These are phyloP conservation scores for Sorex maritimensis DNA, from an alignment of 2,797 vertebrate species.

Conservation along the genomic window DNA sequence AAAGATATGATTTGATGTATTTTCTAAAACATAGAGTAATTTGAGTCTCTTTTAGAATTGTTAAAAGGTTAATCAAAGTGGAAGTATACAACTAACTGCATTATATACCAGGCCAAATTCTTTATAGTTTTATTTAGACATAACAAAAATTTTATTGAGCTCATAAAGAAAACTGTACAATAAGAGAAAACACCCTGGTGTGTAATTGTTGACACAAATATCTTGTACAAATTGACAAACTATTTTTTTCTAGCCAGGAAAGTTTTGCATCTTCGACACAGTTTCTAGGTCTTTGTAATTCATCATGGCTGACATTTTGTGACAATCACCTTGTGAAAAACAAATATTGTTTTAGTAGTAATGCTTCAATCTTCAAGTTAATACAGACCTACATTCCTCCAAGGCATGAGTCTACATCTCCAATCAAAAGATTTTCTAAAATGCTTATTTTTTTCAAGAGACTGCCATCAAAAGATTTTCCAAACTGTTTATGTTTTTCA, in stretches of 20 bases:
- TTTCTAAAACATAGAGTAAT: conserved; percentile 14
- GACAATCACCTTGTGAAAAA: conserved; percentile 8
- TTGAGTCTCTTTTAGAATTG: conserved; percentile 1
- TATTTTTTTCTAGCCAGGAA: background rate
- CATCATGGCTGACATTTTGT: background rate
- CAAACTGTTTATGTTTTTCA: background rate
- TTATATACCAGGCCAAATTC: background rate
- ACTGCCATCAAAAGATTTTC: conserved; percentile 8
- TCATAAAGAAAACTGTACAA: background rate
- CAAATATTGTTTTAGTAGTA: conserved; percentile 1
- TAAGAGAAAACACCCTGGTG: background rate
- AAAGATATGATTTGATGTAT: background rate
- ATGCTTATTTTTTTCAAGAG: conserved; percentile 1
- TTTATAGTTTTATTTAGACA: background rate
- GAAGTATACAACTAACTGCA: background rate
- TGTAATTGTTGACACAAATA: background rate
- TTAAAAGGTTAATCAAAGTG: background rate
- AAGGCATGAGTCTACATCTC: background rate
- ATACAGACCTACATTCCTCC: conserved; percentile 1
- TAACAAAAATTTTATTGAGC: background rate
- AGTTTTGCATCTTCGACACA: background rate
- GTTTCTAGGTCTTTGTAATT: background rate
- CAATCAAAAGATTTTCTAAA: conserved; percentile 1
- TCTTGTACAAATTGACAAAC: background rate
- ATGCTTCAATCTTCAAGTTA: conserved; percentile 33